Conservation (phyloP, 2,797 vertebrate species). For the Enteromius thamalakanensis region DNA sequence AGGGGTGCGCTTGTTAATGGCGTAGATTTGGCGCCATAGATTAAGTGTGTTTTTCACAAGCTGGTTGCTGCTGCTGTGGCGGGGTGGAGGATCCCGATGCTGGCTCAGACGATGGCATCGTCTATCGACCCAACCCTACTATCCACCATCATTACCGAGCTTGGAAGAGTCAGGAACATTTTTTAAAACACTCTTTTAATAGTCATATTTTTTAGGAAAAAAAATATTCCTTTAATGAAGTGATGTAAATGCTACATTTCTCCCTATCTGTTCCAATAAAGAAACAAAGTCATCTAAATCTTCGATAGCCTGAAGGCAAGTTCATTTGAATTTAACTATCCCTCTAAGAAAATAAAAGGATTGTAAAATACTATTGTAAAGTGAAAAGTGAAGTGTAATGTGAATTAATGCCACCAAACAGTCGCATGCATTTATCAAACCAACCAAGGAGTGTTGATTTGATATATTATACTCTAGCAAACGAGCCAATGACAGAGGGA, state of each 20-base stretch:
- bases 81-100: no score
- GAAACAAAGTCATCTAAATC: not conserved
- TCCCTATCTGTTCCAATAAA: not conserved
- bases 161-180: no score
- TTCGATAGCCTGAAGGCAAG: not conserved
- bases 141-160: no score
- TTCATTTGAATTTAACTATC: not conserved
- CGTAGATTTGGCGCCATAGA: no score
- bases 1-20: no score
- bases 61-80: no score
- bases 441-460: not conserved
- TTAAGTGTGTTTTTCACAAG: no score
- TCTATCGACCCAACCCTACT: no score
- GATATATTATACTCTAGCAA: constrained; percentile 9
- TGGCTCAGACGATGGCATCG: no score
- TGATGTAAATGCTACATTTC: not conserved
- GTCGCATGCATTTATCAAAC: not conserved
- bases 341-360: not conserved
- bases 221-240: no score
- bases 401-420: not conserved
- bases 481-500: constrained; percentile 7
- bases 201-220: no score
- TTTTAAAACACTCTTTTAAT: no score
- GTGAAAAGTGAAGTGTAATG: not conserved
- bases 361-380: not conserved